Evolutionary conservation across 2,888 invertebrate genomes (phyloP).

Genomic region (Limnephilus marmoratus): DNA sequence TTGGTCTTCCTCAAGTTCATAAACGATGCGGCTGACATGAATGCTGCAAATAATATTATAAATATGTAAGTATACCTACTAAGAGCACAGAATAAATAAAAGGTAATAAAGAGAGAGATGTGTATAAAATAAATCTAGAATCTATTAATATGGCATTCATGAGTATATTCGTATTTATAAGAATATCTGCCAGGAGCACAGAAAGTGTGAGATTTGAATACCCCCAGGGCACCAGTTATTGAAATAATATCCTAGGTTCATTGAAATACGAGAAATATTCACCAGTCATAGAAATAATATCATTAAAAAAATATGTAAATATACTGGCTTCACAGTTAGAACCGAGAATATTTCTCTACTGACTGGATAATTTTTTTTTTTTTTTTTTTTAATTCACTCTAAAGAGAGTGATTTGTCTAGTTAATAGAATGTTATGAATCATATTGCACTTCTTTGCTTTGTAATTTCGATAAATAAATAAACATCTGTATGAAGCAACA

Average conservation of each 20-base stretch:
- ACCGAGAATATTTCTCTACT: no score
- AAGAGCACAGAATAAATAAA: background rate
- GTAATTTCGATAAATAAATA: no score
- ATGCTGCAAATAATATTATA: conserved; percentile 72
- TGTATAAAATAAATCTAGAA: background rate
- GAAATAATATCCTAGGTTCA: background rate
- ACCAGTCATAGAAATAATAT: background rate
- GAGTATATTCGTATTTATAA: background rate
- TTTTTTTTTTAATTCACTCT: no score
- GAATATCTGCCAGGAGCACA: background rate
- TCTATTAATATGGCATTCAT: background rate
- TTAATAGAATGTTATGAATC: no score
- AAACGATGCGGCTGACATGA: conserved; percentile 78
- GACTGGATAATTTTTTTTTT: no score
- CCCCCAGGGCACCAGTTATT: background rate
- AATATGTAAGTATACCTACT: background rate
- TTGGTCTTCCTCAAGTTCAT: conserved; percentile 74
- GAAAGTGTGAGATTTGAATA: background rate
- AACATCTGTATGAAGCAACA: no score
- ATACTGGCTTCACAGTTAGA: background rate
- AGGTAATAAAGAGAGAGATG: background rate
- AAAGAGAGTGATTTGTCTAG: no score
- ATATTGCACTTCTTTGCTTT: no score
- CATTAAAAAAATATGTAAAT: background rate
- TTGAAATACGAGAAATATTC: no score